Evolutionary conservation across 2,113 vertebrate species (phyloP).

Genomic region (Leptocoma aspasia): DNA sequence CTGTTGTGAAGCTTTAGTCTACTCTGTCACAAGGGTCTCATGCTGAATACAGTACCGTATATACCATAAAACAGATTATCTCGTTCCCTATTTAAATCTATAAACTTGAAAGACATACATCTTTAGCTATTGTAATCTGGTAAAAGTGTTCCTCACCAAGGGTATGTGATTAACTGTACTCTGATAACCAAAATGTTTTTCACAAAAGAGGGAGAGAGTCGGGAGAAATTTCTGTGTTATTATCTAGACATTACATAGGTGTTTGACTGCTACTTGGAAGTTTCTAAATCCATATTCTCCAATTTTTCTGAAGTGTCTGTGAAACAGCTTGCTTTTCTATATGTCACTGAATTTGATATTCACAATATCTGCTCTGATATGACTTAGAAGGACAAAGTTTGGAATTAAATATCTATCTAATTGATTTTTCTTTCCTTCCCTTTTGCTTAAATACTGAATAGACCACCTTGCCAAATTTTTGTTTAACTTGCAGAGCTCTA

Average conservation of each 20-base stretch:
- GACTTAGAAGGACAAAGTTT: not conserved
- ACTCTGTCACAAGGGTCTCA: not conserved
- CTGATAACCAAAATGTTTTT: not conserved
- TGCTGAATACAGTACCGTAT: not conserved
- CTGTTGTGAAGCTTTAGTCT: not conserved
- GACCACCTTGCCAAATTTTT: not conserved
- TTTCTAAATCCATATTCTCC: not conserved
- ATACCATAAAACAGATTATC: not conserved
- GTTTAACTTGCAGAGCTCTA: not conserved
- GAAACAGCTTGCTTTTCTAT: not conserved
- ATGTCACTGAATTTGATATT: not conserved
- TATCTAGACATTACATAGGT: not conserved
- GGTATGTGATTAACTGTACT: not conserved
- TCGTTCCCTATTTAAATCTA: not conserved
- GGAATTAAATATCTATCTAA: not conserved
- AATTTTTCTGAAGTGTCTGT: not conserved
- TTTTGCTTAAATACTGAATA: not conserved
- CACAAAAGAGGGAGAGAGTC: not conserved
- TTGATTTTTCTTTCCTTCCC: not conserved
- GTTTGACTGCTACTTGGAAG: not conserved
- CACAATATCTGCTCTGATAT: not conserved
- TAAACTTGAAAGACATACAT: not conserved
- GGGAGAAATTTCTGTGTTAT: not conserved
- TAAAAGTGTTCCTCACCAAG: not conserved
- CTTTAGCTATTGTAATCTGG: not conserved